Evolutionary conservation across 2,797 vertebrate genomes (phyloP).

Genomic region (Eulemur mongoz): DNA sequence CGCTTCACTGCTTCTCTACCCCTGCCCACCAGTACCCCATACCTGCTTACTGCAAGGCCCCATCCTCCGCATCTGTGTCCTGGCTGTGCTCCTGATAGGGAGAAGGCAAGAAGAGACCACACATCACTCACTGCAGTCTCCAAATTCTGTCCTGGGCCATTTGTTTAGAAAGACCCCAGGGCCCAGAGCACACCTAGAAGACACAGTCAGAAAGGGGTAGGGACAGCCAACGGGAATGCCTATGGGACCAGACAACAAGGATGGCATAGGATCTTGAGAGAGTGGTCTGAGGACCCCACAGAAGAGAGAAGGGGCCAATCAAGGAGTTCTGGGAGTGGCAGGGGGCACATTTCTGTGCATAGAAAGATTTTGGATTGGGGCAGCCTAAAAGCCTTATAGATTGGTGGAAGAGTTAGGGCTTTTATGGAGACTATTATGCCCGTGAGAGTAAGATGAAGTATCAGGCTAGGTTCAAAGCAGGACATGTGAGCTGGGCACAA

Average conservation of each 20-base stretch:
- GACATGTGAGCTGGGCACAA: background rate
- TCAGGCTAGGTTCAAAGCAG: background rate
- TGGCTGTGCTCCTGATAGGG: conserved; percentile 89
- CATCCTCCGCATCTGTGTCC: conserved; percentile 90
- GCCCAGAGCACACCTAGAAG: background rate
- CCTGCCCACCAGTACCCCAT: conserved; percentile 32
- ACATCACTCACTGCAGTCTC: conserved; percentile 28
- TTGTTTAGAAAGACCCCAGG: background rate
- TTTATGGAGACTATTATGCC: background rate
- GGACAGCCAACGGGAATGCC: background rate
- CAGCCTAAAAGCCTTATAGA: background rate
- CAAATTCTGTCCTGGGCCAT: background rate
- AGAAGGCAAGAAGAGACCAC: conserved; percentile 70
- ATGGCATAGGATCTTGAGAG: background rate
- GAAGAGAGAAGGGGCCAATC: background rate
- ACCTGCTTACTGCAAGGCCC: conserved; percentile 91
- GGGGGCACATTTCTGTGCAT: background rate
- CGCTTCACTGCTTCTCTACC: background rate
- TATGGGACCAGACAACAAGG: background rate
- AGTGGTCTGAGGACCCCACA: background rate
- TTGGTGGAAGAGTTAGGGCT: background rate
- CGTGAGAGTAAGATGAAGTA: background rate
- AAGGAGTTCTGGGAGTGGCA: background rate
- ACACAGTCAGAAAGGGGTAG: background rate
- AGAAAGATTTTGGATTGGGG: background rate